Evolutionary conservation across 1,140 invertebrate species (phyloP), one percentile per base, ranked within the genome.

Genomic region (Trichonephila clavipes): DNA sequence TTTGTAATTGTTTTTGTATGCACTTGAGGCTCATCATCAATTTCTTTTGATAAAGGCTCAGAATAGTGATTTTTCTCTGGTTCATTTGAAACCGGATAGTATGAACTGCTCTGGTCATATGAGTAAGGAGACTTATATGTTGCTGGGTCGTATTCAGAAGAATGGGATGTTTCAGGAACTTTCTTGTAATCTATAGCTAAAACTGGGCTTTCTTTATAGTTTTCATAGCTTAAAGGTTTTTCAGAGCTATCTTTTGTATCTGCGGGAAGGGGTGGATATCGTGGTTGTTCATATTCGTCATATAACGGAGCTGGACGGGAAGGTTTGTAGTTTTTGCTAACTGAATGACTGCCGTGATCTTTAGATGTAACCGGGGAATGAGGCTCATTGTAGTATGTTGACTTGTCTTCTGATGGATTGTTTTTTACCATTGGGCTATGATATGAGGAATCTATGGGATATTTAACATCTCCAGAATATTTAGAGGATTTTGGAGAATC

Each of bases 211-310:
- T 85, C n/a, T 85, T 59, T 51, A 59, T n/a, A 12, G 5, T 61
- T 85, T 24, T 61, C 51, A 85, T 85, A 34, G 21, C 34, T 59
- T 21, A n/a, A 59, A 61, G 66, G 34, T 10, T 88, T 51, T 66
- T 88, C 62, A 40, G 86, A 88, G 12, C 86, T 88, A 28, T 66
- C 59, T 24, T 62, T 62, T 40, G 44, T 16, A 14, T 82, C 40
- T 21, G 1, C 21, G 19, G 91, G 91, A 66, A 92, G 21, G 1
- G 91, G 91, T 59, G 91, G 91, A 44, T 92, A 34, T n/a, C 83
- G 51, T 12, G 91, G 91, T n/a, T 92, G 91, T 24, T 92, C 91
- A 40, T 87, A 87, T 87, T 87, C 62, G 72, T 92, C 91, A 62
- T 92, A 61, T 24, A 87, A n/a, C 61, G 91, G 91, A 24, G 91